Base-by-base conservation (phyloP, 2,888 invertebrate species). In the Agrotis puta region DNA sequence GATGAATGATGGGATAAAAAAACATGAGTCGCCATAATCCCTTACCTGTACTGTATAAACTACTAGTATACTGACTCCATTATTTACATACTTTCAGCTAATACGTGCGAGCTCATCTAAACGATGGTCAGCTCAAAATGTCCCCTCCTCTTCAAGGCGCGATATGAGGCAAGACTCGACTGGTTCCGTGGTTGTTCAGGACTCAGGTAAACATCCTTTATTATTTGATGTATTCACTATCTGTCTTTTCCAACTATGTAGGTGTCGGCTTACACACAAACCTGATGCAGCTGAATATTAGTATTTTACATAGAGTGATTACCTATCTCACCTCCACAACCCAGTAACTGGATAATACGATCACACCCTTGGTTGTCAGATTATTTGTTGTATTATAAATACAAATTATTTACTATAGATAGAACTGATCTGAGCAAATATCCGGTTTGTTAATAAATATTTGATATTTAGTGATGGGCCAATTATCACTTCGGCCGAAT, bases 81-180 rank as follows among this genome's bases (percentile, higher is more conserved):
- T 27, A 48, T 69, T 64, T 76, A 39, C 39, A 39, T 39, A 76
- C 82, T 71, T 88, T 50, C 88, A 98, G 97, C 90, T 98, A 81
- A 97, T 98, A 89, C 96, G 97, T 83, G 97, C 93, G 67, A 96
- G 96, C 83, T 94, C 96, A 3, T 92, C 92, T 72, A 97, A 92
- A 86, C 93, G 89, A 61, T 93, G 94, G 93, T 89, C 94, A 43
- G 0, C 47, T 57, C 88, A 88, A 70, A 77, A 84, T 39, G 9
- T 3, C 91, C 92, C 89, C 0, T 91, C 93, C 1, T 87, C 86
- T 80, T 86, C 90, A 47, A 89, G 90, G 27, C 89, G 39, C 39
- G 39, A 84, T 24, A 84, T 94, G 57, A 94, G 92, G 68, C 97
- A 97, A 88, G 97, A 97, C 88, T 97, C 97, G 11, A 97, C 96